Base-by-base conservation (phyloP, 2,797 vertebrate genomes). In the Rhinatrema bivittatum region DNA sequence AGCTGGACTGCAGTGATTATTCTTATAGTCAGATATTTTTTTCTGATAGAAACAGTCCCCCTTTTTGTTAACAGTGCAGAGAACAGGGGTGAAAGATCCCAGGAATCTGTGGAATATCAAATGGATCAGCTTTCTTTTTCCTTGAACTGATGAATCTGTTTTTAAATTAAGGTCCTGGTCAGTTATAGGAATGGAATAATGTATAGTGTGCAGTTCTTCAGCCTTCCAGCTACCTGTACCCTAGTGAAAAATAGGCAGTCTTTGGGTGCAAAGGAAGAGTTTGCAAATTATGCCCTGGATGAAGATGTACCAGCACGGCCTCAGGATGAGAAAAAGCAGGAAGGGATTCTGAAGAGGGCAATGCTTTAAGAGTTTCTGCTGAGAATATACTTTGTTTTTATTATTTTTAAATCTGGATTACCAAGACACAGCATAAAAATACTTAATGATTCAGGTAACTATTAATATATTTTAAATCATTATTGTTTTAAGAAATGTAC, bases 81-180 rank as follows among this genome's bases (percentile, higher is more conserved):
- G 77, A 64, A 52, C 33, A 74, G 60, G 62, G 47, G 62, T 70
- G 81, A 81, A 72, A 76, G n/a, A n/a, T n/a, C n/a, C 70, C 72
- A 76, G 78, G 79, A 70, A 76, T 78, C 62, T 85, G 65, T 74
- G 75, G 82, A 81, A 58, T 81, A 76, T 69, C 29, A 72, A 72
- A 79, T 81, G 79, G 81, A 77, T 70, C 81, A 76, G 77, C 81
- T 81, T 81, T 78, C 68, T 66, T 37, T 70, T 77, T 67, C 62
- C 70, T 77, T 69, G 77, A 79, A 86, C 87, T 85, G 85, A 77
- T 65, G 63, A 78, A 71, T 84, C 70, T 78, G 56, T 71, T 77
- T 84, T 85, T 75, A 76, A 72, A 76, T 42, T 62, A 80, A 79
- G 64, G 64, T 85, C n/a, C n/a, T n/a, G n/a, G n/a, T 62, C 68